phyloP scores from a whole-genome alignment of 2,113 vertebrate species.

The Mustela nigripes region DNA sequence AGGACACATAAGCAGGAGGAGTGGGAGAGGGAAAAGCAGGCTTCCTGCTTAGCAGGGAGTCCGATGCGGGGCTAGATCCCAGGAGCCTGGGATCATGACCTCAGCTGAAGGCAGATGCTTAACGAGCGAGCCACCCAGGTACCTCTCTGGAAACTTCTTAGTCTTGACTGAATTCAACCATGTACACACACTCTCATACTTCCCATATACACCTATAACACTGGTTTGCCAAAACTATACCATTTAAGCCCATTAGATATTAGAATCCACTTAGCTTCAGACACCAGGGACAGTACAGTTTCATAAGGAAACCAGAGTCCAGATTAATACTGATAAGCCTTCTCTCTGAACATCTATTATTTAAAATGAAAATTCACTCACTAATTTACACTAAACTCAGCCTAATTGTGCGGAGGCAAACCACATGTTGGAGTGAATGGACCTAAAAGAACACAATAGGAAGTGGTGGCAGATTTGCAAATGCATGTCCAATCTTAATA shows the following conservation, averaged over 20 bases:
- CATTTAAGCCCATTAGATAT: not conserved
- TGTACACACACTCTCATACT: not conserved
- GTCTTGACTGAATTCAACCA: not conserved
- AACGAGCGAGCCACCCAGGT: no score
- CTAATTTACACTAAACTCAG: not conserved
- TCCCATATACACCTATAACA: not conserved
- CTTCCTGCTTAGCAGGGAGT: no score
- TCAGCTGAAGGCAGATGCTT: no score
- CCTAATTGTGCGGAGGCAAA: not conserved
- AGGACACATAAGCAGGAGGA: no score
- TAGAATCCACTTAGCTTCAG: not conserved
- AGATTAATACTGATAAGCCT: not conserved
- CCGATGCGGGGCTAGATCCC: no score
- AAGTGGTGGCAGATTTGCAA: not conserved
- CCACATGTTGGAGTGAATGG: not conserved
- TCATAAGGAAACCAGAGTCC: not conserved
- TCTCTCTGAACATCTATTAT: not conserved
- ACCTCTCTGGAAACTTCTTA: not conserved
- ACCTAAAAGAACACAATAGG: not conserved
- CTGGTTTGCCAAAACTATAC: not conserved
- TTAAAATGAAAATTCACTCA: not conserved
- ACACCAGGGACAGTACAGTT: not conserved
- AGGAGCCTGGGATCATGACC: no score
- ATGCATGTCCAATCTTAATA: rapidly evolving
- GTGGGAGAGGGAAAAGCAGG: no score